phyloP scores from a whole-genome alignment of 2,797 vertebrate genomes.

The Yasuhikotakia modesta region DNA sequence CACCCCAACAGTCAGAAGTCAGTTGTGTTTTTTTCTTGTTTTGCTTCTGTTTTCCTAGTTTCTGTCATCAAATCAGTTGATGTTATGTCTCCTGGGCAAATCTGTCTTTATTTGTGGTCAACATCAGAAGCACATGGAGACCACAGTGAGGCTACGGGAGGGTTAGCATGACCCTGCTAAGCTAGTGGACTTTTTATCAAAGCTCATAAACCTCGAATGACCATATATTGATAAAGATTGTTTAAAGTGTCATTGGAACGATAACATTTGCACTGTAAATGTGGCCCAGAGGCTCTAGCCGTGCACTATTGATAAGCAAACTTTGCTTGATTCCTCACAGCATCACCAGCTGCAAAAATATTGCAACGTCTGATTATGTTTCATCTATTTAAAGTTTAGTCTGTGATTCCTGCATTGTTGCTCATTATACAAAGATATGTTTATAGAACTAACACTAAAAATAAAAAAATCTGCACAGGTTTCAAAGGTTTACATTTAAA shows the following conservation, averaged over 20 bases:
- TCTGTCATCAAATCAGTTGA: slow-evolving; percentile 6
- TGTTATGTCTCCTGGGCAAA: slow-evolving; percentile 43
- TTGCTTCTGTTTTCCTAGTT: slow-evolving; percentile 43
- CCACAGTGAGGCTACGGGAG: slow-evolving; percentile 37
- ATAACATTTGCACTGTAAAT: slow-evolving; percentile 90
- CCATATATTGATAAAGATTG: slow-evolving; percentile 95
- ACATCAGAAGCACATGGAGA: slow-evolving; percentile 40
- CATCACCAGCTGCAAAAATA: slow-evolving; percentile 8
- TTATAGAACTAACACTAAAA: too few relatives aligned
- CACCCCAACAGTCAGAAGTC: slow-evolving; percentile 65
- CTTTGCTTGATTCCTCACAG: slow-evolving; percentile 32
- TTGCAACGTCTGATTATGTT: background rate
- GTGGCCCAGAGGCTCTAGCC: slow-evolving; percentile 70
- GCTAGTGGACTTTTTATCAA: slow-evolving; percentile 94
- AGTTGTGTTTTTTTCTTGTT: slow-evolving; percentile 59
- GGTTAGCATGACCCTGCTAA: slow-evolving; percentile 80
- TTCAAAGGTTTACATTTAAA: too few relatives aligned
- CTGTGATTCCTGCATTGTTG: background rate
- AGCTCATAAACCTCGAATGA: slow-evolving; percentile 99
- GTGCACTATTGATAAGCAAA: slow-evolving; percentile 68
- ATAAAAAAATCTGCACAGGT: too few relatives aligned
- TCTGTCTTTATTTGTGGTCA: slow-evolving; percentile 51
- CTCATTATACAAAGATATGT: background rate
- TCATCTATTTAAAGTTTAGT: background rate
- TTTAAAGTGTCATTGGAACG: slow-evolving; percentile 94